These are phyloP conservation scores for Copidosoma aretas DNA, from an alignment of 2,888 invertebrate species.

Conservation along the genomic window DNA sequence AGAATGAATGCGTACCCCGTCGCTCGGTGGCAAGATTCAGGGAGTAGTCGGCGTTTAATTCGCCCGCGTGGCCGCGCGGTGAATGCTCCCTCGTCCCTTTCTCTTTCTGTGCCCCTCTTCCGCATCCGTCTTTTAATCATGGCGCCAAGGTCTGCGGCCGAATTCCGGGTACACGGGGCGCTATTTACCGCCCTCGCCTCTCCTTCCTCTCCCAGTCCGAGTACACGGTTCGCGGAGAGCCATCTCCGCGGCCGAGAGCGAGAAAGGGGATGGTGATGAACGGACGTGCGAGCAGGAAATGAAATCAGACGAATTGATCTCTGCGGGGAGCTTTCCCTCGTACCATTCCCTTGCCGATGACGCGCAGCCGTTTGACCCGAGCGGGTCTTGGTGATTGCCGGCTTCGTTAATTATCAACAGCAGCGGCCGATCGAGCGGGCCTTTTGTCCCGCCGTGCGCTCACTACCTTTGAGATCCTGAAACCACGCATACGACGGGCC, in stretches of 20 bases:
- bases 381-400: too few species aligned
- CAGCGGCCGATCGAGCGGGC: too few species aligned
- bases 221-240: conserved; percentile 6
- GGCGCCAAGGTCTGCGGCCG: conserved; percentile 16
- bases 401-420: too few species aligned
- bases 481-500: too few species aligned
- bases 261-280: too few species aligned
- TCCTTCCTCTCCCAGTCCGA: conserved; percentile 12
- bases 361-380: too few species aligned
- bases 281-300: too few species aligned
- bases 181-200: background rate
- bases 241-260: background rate
- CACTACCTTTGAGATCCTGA: background rate
- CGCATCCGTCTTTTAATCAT: conserved; percentile 49
- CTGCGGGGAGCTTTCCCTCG: too few species aligned
- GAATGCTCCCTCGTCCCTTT: conserved; percentile 40
- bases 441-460: background rate
- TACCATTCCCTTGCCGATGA: too few species aligned
- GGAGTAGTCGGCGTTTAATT: conserved; percentile 48
- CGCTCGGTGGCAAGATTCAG: conserved; percentile 39
- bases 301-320: too few species aligned
- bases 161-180: background rate
- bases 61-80: conserved; percentile 38
- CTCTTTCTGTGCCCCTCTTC: conserved; percentile 3
- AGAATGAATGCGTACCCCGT: background rate